phyloP scores from a whole-genome alignment of 1,140 invertebrate species.

The Sweltsa coloradensis region DNA sequence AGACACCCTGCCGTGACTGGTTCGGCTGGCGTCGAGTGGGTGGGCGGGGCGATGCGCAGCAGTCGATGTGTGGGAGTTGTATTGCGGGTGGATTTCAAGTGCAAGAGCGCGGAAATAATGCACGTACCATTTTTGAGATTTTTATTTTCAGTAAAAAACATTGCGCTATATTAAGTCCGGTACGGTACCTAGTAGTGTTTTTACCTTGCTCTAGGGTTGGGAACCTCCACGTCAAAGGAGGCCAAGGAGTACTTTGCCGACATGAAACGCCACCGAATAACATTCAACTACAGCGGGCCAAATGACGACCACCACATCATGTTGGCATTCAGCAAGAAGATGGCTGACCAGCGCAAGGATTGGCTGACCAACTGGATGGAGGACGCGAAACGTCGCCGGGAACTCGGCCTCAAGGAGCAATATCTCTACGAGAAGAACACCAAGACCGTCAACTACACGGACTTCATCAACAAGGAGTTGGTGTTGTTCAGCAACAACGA shows the following conservation, averaged over 20 bases:
- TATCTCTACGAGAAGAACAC: conserved; percentile 92
- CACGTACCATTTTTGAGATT: too few species aligned
- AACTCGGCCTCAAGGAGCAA: conserved; percentile 80
- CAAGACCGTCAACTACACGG: conserved; percentile 69
- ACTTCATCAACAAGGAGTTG: conserved; percentile 97
- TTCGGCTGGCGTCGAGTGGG: too few species aligned
- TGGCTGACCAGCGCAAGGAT: conserved; percentile 88
- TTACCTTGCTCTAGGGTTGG: conserved; percentile 60
- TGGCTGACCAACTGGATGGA: conserved; percentile 98
- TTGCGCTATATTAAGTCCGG: too few species aligned
- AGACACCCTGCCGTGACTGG: too few species aligned
- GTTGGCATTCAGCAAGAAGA: conserved; percentile 90
- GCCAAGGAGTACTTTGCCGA: conserved; percentile 98
- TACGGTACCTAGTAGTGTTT: too few species aligned
- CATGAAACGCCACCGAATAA: conserved; percentile 87
- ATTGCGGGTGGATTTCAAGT: too few species aligned
- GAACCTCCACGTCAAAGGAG: conserved; percentile 95
- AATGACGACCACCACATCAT: conserved; percentile 86
- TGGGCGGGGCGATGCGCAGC: too few species aligned
- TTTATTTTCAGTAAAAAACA: too few species aligned
- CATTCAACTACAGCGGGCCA: conserved; percentile 73
- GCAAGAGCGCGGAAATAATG: too few species aligned
- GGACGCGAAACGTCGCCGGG: conserved; percentile 77
- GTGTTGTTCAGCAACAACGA: conserved; percentile 96
- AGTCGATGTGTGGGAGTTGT: too few species aligned